Base-by-base conservation (phyloP, 2,888 invertebrate genomes). In the Cartodere bifasciata region DNA sequence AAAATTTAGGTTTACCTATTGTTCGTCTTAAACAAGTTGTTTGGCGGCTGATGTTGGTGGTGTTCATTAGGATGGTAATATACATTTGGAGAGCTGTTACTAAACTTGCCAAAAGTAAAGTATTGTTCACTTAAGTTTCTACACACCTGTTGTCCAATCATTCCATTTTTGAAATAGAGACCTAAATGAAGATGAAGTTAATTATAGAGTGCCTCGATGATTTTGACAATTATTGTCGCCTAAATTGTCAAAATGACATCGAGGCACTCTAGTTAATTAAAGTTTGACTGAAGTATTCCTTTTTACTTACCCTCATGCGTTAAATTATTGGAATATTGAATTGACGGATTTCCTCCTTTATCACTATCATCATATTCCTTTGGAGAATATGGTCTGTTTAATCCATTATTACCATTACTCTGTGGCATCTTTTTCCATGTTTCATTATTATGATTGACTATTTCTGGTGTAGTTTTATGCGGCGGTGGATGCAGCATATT, bases 401-500 rank as follows among this genome's bases (percentile, higher is more conserved):
- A n/a, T n/a, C n/a, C n/a, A n/a, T n/a, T 16, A 34, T 35, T 34
- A 35, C 32, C 36, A 28, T 41, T 40, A 29, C 33, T 36, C 26
- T 36, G 31, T 28, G 35, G 34, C 34, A 36, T 40, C 24, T 41
- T 43, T 11, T 37, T 39, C 27, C 37, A 33, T 25, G 35, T 43
- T 29, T 38, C 39, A 29, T 37, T 39, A 34, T 45, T 43, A 32
- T 34, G 35, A 36, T 44, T 45, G 16, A 44, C 30, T 23, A 42
- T 42, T n/a, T n/a, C n/a, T n/a, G n/a, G n/a, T n/a, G n/a, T n/a
- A n/a, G n/a, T n/a, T 36, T 45, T 44, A 27, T 43, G 41, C 13
- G 46, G 46, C 16, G 49, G 46, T 6, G 47, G 48, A 24, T 44
- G 46, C 41, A 46, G 43, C 25, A 45, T 30, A 32, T 38, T 45